Base-by-base conservation (phyloP, 1,140 invertebrate species). In the Procambarus virginalis region DNA sequence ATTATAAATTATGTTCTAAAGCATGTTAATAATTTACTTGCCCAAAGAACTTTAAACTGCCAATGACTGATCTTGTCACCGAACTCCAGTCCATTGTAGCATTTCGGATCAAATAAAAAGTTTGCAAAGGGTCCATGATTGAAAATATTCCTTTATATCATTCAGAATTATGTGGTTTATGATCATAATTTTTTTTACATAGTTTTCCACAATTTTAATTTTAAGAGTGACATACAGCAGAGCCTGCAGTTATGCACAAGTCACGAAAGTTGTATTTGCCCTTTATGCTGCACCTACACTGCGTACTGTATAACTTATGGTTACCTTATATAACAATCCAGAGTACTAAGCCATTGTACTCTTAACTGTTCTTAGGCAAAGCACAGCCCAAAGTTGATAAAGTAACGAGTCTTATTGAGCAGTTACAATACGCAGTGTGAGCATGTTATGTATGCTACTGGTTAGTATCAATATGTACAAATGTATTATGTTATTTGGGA, bases 31-130 rank as follows among this genome's bases (percentile, higher is more conserved):
- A 55, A 55, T 55, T 55, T 55, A 55, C 8, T 55, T 9, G 12
- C 8, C 8, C 12, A 55, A 55, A 55, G 12, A 5, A 55, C 5
- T 8, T 55, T 5, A 55, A 55, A 6, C 2, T 73, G 4, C 5
- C 68, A 34, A 34, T 73, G 68, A 34, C 68, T 73, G 68, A 34
- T 34, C 68, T 73, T 73, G 68, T 73, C 68, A 73, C 68, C 22
- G 3, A 73, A 73, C 34, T 34, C 68, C 68, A 34, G 68, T 73
- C 68, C 68, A 73, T 73, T 9, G 22, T 73, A 73, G 22, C 68
- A 34, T 73, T 73, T 73, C n/a, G 68, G 20, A 73, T 73, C n/a
- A 73, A 73, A 34, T n/a, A 73, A 73, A n/a, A 73, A 64, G 17
- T 12, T 34, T 73, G 68, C 10, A 73, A 73, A 73, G 68, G 68